Evolutionary conservation across 2,888 invertebrate genomes (phyloP).

Genomic region (Callinectes sapidus): DNA sequence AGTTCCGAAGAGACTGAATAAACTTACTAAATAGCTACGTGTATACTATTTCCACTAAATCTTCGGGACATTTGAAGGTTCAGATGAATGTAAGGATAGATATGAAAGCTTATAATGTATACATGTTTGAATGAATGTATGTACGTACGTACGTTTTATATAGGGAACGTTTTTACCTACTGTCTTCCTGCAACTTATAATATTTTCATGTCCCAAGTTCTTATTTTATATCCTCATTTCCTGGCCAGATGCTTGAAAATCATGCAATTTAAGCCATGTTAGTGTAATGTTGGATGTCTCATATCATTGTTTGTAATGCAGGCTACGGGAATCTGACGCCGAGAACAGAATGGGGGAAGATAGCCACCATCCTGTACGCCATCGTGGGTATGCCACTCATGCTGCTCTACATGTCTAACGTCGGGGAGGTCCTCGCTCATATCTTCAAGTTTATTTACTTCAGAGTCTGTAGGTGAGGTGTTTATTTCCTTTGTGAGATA

Average conservation of each 20-base stretch:
- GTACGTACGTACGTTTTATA: background rate
- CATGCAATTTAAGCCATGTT: no score
- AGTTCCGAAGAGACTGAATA: no score
- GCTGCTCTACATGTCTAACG: constrained; percentile 78
- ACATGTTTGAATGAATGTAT: background rate
- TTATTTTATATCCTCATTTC: no score
- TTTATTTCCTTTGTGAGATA: background rate
- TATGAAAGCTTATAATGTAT: background rate
- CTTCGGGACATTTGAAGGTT: no score
- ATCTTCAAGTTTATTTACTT: constrained; percentile 78
- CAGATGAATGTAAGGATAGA: no score
- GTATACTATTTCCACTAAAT: no score
- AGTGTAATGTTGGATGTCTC: no score
- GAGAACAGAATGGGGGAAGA: constrained; percentile 77
- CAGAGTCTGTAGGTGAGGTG: constrained; percentile 74
- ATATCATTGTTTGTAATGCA: constrained; percentile 74
- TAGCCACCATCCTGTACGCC: constrained; percentile 77
- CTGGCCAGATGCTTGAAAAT: no score
- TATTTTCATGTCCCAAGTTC: background rate
- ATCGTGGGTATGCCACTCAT: constrained; percentile 78
- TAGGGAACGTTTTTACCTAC: background rate
- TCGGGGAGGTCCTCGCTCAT: constrained; percentile 77
- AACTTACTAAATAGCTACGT: no score
- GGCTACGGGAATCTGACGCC: constrained; percentile 78
- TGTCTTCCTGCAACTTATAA: background rate